A percentile compares a stretch with the other conserved stretches of the same genome.
phyloP scores from a whole-genome alignment of 2,888 invertebrate species.

The Synergus gifuensis region DNA sequence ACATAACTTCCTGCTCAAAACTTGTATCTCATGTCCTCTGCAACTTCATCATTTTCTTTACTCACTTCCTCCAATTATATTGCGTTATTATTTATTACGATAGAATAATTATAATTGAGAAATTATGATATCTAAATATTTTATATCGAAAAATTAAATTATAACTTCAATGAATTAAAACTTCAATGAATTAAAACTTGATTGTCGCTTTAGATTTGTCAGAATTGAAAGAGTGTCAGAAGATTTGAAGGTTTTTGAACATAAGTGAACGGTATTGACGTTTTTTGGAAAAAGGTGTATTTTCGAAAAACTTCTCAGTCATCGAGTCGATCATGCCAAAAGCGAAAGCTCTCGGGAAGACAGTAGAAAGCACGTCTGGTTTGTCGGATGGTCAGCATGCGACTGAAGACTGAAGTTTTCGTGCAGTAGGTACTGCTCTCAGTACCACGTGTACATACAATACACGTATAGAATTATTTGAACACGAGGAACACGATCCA shows the following conservation, averaged over 20 bases:
- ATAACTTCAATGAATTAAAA: background rate
- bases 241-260: slow-evolving; percentile 5
- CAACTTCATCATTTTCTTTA: slow-evolving; percentile 9
- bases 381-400: slow-evolving; percentile 66
- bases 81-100: background rate
- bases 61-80: background rate
- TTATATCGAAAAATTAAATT: background rate
- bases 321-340: slow-evolving; percentile 2
- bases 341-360: slow-evolving; percentile 9
- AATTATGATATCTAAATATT: too few relatives aligned
- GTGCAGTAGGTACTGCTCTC: slow-evolving; percentile 49
- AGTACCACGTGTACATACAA: slow-evolving; percentile 55
- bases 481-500: slow-evolving; percentile 59
- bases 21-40: slow-evolving; percentile 6
- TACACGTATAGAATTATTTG: slow-evolving; percentile 47
- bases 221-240: background rate
- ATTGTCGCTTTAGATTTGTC: background rate
- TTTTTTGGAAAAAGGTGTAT: background rate
- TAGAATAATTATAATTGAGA: too few relatives aligned
- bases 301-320: background rate
- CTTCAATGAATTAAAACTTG: too few relatives aligned
- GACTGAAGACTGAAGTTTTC: slow-evolving; percentile 62
- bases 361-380: slow-evolving; percentile 55
- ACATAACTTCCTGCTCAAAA: slow-evolving; percentile 21
- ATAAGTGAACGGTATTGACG: background rate